These are phyloP conservation scores for Scopus umbretta DNA, from an alignment of 2,113 vertebrate genomes.

Conservation along the genomic window DNA sequence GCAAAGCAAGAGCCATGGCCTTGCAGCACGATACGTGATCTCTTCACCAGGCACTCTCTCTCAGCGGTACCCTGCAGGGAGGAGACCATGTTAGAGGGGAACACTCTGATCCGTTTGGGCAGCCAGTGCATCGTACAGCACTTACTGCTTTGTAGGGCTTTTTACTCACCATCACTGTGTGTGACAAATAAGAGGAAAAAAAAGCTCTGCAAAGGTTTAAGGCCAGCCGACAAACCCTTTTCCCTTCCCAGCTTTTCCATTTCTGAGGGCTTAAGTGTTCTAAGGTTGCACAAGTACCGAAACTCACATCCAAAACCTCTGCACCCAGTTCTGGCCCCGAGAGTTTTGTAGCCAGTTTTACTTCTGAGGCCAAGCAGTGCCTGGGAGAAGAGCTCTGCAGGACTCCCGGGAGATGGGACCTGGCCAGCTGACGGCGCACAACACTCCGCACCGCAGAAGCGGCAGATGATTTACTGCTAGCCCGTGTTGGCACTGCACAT, in stretches of 20 bases:
- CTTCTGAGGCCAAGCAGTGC: neutral
- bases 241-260: no score
- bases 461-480: neutral
- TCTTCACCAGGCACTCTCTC: rapidly evolving
- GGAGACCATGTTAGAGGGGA: neutral
- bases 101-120: neutral
- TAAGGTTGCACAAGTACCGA: neutral
- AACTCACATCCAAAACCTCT: rapidly evolving
- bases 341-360: neutral
- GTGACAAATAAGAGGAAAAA: neutral
- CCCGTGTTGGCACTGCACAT: rapidly evolving
- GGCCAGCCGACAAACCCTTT: neutral
- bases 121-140: neutral
- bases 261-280: neutral
- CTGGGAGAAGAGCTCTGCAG: neutral
- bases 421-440: neutral
- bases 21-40: rapidly evolving
- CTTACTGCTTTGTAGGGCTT: neutral
- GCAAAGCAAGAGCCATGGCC: neutral
- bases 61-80: neutral
- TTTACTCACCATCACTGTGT: rapidly evolving
- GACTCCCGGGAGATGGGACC: neutral
- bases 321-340: neutral
- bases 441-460: rapidly evolving
- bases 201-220: neutral